Percentiles rank a stretch among this genome's conserved stretches.
Evolutionary conservation across 2,888 invertebrate genomes (phyloP).

Genomic region (Callosobruchus maculatus): DNA sequence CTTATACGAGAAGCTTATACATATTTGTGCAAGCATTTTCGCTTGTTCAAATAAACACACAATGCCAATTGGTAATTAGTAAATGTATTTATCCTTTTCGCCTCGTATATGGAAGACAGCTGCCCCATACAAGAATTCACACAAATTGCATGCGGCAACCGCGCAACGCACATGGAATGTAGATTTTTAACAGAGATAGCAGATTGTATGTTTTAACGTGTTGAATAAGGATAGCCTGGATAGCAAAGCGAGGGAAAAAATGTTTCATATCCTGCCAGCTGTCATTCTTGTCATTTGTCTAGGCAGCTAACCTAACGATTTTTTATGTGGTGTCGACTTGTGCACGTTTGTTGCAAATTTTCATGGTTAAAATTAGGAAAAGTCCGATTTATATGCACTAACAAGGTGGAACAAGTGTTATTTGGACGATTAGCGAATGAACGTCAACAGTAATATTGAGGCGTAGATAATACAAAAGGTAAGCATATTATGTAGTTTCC

Average conservation of each 20-base stretch:
- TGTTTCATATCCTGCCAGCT: neutral
- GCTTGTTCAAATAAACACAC: no score
- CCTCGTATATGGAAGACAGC: neutral
- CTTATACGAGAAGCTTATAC: no score
- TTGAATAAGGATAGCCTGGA: neutral
- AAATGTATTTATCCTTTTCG: no score
- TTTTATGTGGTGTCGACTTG: neutral
- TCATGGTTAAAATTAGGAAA: neutral
- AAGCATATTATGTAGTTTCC: neutral
- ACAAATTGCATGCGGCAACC: neutral
- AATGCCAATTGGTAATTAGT: no score
- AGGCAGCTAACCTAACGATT: neutral
- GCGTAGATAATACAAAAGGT: neutral
- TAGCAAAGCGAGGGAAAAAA: no score
- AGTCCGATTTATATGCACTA: neutral
- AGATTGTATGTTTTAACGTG: neutral
- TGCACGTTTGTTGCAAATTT: neutral
- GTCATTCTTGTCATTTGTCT: neutral
- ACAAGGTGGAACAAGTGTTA: neutral
- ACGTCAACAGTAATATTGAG: neutral
- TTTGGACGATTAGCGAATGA: neutral
- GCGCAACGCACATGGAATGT: neutral
- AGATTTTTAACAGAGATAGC: neutral
- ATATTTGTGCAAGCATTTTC: no score
- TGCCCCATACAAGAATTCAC: neutral